Evolutionary conservation across 2,797 vertebrate genomes (phyloP), one percentile per base, ranked within the genome.

Genomic region (Heliangelus exortis): DNA sequence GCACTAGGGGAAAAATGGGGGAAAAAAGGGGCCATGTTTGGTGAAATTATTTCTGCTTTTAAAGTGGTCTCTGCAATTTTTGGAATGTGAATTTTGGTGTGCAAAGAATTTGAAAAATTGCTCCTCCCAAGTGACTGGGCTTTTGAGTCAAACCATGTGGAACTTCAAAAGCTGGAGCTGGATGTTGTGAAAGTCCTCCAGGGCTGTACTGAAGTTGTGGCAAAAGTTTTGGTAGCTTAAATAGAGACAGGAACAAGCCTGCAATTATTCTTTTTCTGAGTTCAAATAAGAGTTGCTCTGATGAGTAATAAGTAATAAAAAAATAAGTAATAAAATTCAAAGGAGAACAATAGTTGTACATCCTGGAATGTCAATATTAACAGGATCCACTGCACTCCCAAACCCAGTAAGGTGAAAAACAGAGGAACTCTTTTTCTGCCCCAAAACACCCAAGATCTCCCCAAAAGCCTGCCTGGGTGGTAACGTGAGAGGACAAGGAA

Each of bases 151-250:
- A 89, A 61, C 43, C 43, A 63, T 67, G 67, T 54, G 33, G 50
- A 79, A 90, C 77, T 89, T 92, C 74, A 95, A 84, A 90, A 86
- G 41, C 66, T 90, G 51, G 68, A 90, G 80, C 41, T 63, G 55
- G 41, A 33, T 47, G 17, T 79, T 95, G 71, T 79, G 71, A 57
- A 96, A 94, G 23, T 58, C 10, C 50, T 87, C 1, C 16, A 57
- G 77, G 83, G 31, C 33, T 41, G 20, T 67, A 4, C 39, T 1
- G 16, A 55, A 66, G 13, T 74, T 3, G 6, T 90, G 58, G 45
- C 34, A 93, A 85, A 94, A 48, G 20, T 76, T 84, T 75, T 53
- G 8, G 77, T 78, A 57, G 39, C 31, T 89, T 84, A 67, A 90
- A 73, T 3, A 17, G 51, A 15, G 89, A 50, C 12, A 36, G 34